Base-by-base conservation (phyloP, 2,888 invertebrate species). In the Harmothoe impar region DNA sequence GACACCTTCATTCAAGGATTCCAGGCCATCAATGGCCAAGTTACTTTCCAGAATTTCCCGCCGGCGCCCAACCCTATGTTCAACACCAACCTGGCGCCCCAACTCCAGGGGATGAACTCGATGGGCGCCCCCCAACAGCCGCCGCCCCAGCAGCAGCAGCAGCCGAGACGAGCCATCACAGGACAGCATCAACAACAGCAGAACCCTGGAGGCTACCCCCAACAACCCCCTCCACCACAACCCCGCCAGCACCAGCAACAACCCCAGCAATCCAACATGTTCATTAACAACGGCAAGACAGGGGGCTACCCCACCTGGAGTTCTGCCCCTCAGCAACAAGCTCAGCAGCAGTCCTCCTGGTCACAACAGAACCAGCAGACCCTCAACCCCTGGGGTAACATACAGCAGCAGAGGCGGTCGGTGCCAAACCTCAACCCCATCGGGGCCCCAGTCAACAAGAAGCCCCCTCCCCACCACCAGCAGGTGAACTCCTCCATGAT, bases 91-190 rank as follows among this genome's bases (percentile, higher is more conserved):
- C 93, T 94, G 90, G 93, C 94, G 89, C 94, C 94, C 91, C 95
- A 95, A 92, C 94, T 94, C 35, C 43, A 43, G 43, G 93, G 94
- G 90, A 92, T 95, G 92, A 94, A 92, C 90, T 93, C 94, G 90
- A 92, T 94, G 31, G 94, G 94, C 86, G 93, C 94, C 89, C 92
- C 94, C 29, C 94, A 94, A 85, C 95, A 94, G 91, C 93, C 92
- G 51, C 93, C 92, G 56, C 93, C 93, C 20, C 93, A 92, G 43
- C 94, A 93, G 85, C 95, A 95, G 91, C 93, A 92, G 52, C 94
- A 93, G 85, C 95, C 94, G 91, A 94, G 96, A 91, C 94, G 96
- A 92, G 96, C 96, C 84, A 96, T 96, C 90, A 96, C 96, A 29
- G 96, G 95, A 31, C 95, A 95, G 91, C 91, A 91, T 78, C 85